Base-by-base conservation (phyloP, 1,140 invertebrate species). In the Heliconius hewitsoni region DNA sequence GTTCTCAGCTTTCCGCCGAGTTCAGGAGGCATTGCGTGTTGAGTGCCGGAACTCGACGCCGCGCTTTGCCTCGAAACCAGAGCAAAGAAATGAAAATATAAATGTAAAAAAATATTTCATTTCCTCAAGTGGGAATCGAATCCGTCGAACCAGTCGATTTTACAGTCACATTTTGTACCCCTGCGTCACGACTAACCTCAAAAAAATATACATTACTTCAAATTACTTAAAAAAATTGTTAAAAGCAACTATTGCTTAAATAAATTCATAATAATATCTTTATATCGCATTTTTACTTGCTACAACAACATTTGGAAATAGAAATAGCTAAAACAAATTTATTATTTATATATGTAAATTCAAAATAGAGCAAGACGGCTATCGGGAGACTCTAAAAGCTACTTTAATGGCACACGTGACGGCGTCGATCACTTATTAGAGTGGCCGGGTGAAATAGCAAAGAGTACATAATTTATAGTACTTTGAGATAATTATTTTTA, bases 331-430 rank as follows among this genome's bases (percentile, higher is more conserved):
- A 60, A 60, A 57, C 19, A 23, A 9, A 60, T 60, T 60, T 60
- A 60, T 74, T 76, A 80, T 80, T 76, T 76, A 80, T 80, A 73
- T 66, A 73, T 57, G 72, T 76, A 50, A 73, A 74, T 76, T 77
- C 19, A 60, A 79, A 79, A 76, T 76, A 79, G 60, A 79, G 39
- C 50, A 57, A 76, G 78, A 18, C 71, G 71, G 57, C 39, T 37
- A 52, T 50, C 18, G 6, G 6, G 50, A 52, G 16, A 80, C 81
- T 85, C 79, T 84, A 81, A 78, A 81, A 74, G 71, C 74, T 74
- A 76, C 82, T 85, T 84, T 86, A 85, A 86, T 85, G 79, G 86
- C 78, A 83, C 85, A 87, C 85, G 82, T 88, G 87, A 85, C 81
- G 81, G 82, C 82, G 83, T 81, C 84, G 84, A 79, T 82, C 81